phyloP scores from a whole-genome alignment of 2,888 invertebrate genomes.

The Lasioglossum calceatum region DNA sequence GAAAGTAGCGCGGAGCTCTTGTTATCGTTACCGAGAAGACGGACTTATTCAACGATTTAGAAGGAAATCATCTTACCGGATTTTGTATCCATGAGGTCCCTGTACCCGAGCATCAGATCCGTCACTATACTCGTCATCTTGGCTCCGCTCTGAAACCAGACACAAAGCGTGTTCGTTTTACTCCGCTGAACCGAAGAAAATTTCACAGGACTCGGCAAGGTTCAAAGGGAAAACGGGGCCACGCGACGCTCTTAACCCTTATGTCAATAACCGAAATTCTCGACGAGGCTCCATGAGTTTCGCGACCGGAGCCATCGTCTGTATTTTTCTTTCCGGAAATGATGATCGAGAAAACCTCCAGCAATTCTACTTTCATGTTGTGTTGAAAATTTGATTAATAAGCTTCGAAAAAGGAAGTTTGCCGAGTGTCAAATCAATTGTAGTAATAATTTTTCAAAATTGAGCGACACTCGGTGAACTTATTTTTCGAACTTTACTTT shows the following conservation, averaged over 20 bases:
- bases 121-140: conserved; percentile 87
- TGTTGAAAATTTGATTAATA: too few relatives aligned
- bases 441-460: too few relatives aligned
- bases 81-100: conserved; percentile 90
- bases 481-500: too few relatives aligned
- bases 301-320: neutral
- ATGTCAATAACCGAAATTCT: neutral
- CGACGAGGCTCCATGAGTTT: neutral
- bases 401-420: too few relatives aligned
- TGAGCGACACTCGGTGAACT: too few relatives aligned
- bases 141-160: conserved; percentile 74
- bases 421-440: too few relatives aligned
- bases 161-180: conserved; percentile 26
- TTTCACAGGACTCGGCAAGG: neutral
- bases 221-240: neutral
- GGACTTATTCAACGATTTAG: neutral
- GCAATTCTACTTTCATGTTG: neutral
- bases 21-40: neutral
- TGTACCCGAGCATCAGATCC: conserved; percentile 86
- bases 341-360: neutral
- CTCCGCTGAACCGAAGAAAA: conserved; percentile 1
- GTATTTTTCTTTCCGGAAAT: neutral
- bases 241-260: neutral
- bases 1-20: neutral
- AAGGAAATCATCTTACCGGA: conserved; percentile 86